phyloP scores from a whole-genome alignment of 1,140 invertebrate species.

The Epicauta chinensis region DNA sequence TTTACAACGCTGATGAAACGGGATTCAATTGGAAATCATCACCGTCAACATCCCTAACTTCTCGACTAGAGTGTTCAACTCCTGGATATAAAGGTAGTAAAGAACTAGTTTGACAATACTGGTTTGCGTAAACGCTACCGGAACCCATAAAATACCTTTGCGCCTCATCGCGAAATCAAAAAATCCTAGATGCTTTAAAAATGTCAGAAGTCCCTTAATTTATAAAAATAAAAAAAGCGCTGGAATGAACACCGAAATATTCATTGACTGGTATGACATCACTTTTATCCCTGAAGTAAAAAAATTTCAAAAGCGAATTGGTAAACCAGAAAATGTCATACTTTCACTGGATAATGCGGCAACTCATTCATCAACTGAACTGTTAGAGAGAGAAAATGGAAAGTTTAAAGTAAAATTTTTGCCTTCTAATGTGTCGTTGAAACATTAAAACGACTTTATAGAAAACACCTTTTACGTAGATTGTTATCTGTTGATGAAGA shows the following conservation, averaged over 20 bases:
- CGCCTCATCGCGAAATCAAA: too few species aligned
- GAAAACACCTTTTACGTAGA: too few species aligned
- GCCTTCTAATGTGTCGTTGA: constrained; percentile 45
- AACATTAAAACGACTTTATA: constrained; percentile 36
- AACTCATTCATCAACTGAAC: too few species aligned
- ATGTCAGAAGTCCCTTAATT: too few species aligned
- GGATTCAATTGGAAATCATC: constrained; percentile 42
- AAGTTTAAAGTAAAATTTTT: constrained; percentile 43
- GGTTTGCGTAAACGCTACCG: too few species aligned
- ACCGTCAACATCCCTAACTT: constrained; percentile 37
- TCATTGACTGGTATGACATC: constrained; percentile 43
- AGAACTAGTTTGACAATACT: too few species aligned
- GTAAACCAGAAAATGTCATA: too few species aligned
- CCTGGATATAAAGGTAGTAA: constrained; percentile 37
- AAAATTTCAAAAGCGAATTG: too few species aligned
- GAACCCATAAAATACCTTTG: too few species aligned
- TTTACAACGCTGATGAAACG: constrained; percentile 43
- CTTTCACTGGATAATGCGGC: too few species aligned
- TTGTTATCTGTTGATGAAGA: too few species aligned
- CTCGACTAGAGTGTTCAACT: constrained; percentile 34
- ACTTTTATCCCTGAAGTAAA: constrained; percentile 36
- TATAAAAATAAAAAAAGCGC: constrained; percentile 39
- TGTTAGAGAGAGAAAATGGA: constrained; percentile 34
- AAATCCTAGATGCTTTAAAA: too few species aligned
- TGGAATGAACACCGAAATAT: constrained; percentile 40